These are phyloP conservation scores for Hyphantria cunea DNA, from an alignment of 1,140 invertebrate species.

Conservation along the genomic window DNA sequence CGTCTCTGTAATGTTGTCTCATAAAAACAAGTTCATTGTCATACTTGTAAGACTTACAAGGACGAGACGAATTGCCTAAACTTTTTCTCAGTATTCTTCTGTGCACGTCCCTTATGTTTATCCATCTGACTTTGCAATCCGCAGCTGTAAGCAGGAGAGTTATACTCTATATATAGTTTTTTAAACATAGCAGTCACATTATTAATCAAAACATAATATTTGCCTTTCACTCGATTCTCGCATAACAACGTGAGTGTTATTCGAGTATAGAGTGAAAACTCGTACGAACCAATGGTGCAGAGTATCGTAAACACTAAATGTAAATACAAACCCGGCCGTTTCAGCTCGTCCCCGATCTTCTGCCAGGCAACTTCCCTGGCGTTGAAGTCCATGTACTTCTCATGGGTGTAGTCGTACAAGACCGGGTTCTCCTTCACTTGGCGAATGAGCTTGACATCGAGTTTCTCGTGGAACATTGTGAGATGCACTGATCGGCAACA, in stretches of 20 bases:
- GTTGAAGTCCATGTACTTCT: constrained; percentile 72
- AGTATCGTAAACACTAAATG: constrained; percentile 54
- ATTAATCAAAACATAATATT: not conserved
- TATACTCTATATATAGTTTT: not conserved
- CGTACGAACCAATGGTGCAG: constrained; percentile 13
- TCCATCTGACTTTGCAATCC: constrained; percentile 72
- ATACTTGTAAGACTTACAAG: constrained; percentile 60
- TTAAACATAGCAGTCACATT: too few species aligned
- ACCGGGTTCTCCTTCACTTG: constrained; percentile 58
- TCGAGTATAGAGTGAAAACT: too few species aligned
- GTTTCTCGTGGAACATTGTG: constrained; percentile 57
- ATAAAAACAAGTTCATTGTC: constrained; percentile 65
- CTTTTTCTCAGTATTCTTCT: constrained; percentile 61
- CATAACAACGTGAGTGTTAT: not conserved
- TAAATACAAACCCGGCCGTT: constrained; percentile 58
- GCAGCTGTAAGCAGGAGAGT: constrained; percentile 50
- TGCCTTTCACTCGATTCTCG: not conserved
- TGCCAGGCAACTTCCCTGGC: constrained; percentile 72
- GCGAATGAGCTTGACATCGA: constrained; percentile 59
- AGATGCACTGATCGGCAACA: constrained; percentile 20
- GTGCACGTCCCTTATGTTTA: constrained; percentile 75
- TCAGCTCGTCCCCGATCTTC: constrained; percentile 69
- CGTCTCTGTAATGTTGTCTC: constrained; percentile 61
- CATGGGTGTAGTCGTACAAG: constrained; percentile 63
- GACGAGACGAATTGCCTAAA: constrained; percentile 36